Evolutionary conservation across 2,113 vertebrate genomes (phyloP), one percentile per base, ranked within the genome.

Genomic region (Sylvilagus bachmani): DNA sequence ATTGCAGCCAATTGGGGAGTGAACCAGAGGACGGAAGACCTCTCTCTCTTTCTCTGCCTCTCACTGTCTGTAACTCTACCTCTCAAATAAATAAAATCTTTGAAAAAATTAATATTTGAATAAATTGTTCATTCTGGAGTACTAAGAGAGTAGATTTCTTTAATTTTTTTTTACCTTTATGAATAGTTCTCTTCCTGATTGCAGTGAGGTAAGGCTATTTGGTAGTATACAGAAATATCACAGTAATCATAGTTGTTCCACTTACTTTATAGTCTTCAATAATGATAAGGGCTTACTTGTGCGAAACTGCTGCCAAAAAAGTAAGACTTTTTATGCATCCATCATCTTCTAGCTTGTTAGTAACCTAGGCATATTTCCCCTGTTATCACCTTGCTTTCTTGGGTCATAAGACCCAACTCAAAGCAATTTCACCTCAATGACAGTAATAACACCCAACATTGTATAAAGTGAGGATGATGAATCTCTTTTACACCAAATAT

Each of bases 311-410:
- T 91, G 24, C 99, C 96, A 99, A 61, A 99, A 99, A 91, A 99
- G 99, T 62, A 99, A 97, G 91, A 99, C 98, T 22, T 99, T 99
- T 99, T 96, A 99, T 99, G 95, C 99, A 99, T 88, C 99, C 99
- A 31, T 99, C 99, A 0, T 99, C 99, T 98, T 99, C 99, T 36
- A 99, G 99, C 97, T 99, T 99, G 97, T 99, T 99, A 31, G 99
- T 99, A 95, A 99, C 99, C 97, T 99, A 99, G 78, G 99, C 99
- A 3, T 99, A 99, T 98, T 99, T 99, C 97, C 99, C 99, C 99
- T 99, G 99, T 44, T 96, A 99, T 99, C 73, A 99, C 99, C 97
- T 99, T 99, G 97, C 99, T 99, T n/a, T 99, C 99, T 98, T 99
- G 99, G 4, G 99, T 99, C 83, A 99, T 99, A 0, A 99, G 98